These are phyloP conservation scores for Salvelinus sp. DNA, from an alignment of 2,113 vertebrate genomes.

Conservation along the genomic window DNA sequence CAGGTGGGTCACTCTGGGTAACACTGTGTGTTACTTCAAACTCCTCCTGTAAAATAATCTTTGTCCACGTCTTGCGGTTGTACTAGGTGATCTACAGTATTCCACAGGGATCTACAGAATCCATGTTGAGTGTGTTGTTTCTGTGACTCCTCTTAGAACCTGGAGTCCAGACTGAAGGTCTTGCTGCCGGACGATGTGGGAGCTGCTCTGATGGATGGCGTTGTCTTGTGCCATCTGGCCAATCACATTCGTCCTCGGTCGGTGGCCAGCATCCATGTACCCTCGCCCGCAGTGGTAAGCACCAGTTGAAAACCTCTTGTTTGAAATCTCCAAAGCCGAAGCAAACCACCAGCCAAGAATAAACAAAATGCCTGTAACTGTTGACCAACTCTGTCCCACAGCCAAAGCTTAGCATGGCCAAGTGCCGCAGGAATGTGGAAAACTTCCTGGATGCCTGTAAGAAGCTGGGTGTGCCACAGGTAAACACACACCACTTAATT, in stretches of 20 bases:
- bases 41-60: too few species aligned
- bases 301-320: not conserved
- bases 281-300: conserved; percentile 96
- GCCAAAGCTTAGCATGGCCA: conserved; percentile 99
- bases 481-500: conserved; percentile 54
- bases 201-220: conserved; percentile 94
- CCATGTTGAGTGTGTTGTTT: too few species aligned
- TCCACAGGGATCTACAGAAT: too few species aligned
- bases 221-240: conserved; percentile 96
- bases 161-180: conserved; percentile 94
- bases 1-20: too few species aligned
- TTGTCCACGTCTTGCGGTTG: too few species aligned
- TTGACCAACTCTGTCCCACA: conserved; percentile 61
- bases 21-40: too few species aligned
- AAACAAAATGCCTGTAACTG: not conserved
- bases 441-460: conserved; percentile 99
- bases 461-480: conserved; percentile 94
- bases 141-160: conserved; percentile 77
- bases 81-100: too few species aligned
- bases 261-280: conserved; percentile 96
- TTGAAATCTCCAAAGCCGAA: too few species aligned
- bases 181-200: conserved; percentile 95
- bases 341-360: too few species aligned
- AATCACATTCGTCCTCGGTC: conserved; percentile 97
- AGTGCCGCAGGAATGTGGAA: conserved; percentile 97